These are phyloP conservation scores for Morone chrysops DNA, from an alignment of 2,113 vertebrate species.

Conservation along the genomic window DNA sequence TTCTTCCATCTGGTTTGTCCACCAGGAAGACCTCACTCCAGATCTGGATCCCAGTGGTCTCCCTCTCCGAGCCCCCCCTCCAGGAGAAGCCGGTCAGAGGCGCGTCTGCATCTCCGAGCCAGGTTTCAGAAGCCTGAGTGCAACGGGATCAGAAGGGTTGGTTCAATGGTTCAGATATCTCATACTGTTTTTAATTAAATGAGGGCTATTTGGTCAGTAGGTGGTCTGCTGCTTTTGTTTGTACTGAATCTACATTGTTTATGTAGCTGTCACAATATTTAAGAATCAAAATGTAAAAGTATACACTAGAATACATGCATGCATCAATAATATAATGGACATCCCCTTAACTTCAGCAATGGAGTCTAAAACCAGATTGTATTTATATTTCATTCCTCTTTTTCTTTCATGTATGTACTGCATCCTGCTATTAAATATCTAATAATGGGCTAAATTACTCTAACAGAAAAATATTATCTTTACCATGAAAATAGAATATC, in stretches of 20 bases:
- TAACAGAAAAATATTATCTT: background rate
- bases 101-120: conserved; percentile 93
- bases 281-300: no score
- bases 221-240: no score
- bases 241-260: no score
- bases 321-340: background rate
- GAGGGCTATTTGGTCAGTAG: no score
- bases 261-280: background rate
- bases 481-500: background rate
- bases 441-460: background rate
- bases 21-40: conserved; percentile 98
- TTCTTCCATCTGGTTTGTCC: conserved; percentile 93
- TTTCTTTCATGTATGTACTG: background rate
- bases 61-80: conserved; percentile 96
- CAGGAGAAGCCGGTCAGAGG: conserved; percentile 97
- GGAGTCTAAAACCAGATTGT: background rate
- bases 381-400: background rate
- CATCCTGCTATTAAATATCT: background rate
- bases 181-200: background rate
- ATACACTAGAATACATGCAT: background rate
- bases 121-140: conserved; percentile 88
- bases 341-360: background rate
- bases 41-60: conserved; percentile 98
- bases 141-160: background rate
- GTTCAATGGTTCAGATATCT: background rate